Percentiles rank a stretch among this genome's conserved stretches.
These are phyloP conservation scores for Forbesichthys agassizii DNA, from an alignment of 2,113 vertebrate genomes.

Conservation along the genomic window DNA sequence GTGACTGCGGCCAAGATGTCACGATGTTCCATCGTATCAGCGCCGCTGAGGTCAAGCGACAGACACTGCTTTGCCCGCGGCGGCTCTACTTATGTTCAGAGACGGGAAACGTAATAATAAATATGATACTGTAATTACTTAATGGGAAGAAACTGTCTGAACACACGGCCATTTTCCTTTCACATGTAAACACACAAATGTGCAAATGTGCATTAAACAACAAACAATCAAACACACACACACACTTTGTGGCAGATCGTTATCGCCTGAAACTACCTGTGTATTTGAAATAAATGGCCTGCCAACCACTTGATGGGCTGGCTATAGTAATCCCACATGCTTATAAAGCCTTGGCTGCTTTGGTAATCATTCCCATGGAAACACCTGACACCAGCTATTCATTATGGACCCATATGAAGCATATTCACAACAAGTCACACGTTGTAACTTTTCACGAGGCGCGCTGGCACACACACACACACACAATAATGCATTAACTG, in stretches of 20 bases:
- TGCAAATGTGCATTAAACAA: neutral
- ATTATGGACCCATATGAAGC: constrained; percentile 68
- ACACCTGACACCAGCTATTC: constrained; percentile 77
- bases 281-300: constrained; percentile 74
- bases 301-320: constrained; percentile 73
- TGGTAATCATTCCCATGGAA: constrained; percentile 78
- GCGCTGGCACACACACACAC: constrained; percentile 31
- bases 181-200: constrained; percentile 1
- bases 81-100: neutral
- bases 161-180: constrained; percentile 35
- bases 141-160: constrained; percentile 44
- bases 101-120: neutral
- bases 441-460: constrained; percentile 56
- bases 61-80: constrained; percentile 22
- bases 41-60: constrained; percentile 35
- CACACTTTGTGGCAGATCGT: constrained; percentile 38
- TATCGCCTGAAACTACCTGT: constrained; percentile 70
- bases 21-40: constrained; percentile 29
- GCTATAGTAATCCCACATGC: constrained; percentile 71
- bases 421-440: constrained; percentile 64
- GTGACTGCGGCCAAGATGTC: neutral
- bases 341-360: constrained; percentile 68
- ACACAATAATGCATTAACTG: constrained; percentile 4
- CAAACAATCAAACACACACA: constrained; percentile 9
- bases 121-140: constrained; percentile 9